A percentile compares a stretch with the other conserved stretches of the same genome.
phyloP scores from a whole-genome alignment of 2,888 invertebrate species.

The Drosophila pullipes region DNA sequence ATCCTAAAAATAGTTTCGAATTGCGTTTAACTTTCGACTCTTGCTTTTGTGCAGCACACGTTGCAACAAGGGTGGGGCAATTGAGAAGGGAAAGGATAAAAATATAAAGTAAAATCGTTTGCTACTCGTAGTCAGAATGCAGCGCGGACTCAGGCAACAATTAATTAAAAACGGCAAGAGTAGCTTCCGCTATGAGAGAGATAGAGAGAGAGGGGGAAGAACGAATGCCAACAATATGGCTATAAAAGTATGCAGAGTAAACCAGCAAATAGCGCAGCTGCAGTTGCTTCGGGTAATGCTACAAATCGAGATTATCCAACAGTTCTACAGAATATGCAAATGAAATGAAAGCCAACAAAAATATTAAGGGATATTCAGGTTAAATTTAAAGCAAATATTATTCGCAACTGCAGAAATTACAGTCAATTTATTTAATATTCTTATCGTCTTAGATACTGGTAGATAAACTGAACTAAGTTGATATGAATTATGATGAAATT shows the following conservation, averaged over 20 bases:
- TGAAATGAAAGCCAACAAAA: background rate
- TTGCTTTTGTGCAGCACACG: conserved; percentile 1
- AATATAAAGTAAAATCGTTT: conserved; percentile 23
- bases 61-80: conserved; percentile 1
- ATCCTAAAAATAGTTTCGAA: conserved; percentile 2
- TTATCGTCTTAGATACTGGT: background rate
- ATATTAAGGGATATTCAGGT: background rate
- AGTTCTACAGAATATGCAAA: conserved; percentile 2
- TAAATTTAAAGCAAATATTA: background rate
- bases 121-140: conserved; percentile 9
- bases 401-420: background rate
- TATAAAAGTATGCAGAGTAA: conserved; percentile 3
- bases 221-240: conserved; percentile 3
- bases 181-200: background rate
- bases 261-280: conserved; percentile 5
- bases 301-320: background rate
- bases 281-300: background rate
- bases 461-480: background rate
- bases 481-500: too few relatives aligned
- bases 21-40: conserved; percentile 44
- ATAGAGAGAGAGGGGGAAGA: background rate
- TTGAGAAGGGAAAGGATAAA: background rate
- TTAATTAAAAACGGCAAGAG: conserved; percentile 50
- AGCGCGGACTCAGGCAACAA: conserved; percentile 23
- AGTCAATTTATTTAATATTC: background rate